Base-by-base conservation (phyloP, 2,113 vertebrate genomes). In the Hiodon alosoides region DNA sequence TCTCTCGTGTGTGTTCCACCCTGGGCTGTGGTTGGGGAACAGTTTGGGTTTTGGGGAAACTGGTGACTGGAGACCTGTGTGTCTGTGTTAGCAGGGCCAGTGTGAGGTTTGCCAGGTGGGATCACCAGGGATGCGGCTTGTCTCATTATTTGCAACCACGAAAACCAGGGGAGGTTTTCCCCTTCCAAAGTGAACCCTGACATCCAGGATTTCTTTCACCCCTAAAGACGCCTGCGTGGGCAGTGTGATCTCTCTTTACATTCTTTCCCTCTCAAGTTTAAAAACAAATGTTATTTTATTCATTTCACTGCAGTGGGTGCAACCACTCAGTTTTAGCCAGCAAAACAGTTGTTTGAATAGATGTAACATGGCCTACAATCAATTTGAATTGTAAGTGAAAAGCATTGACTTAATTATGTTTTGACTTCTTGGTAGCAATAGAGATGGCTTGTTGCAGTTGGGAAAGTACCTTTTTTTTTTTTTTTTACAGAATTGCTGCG, bases 81-180 rank as follows among this genome's bases (percentile, higher is more conserved):
- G 64, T 48, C 64, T 66, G 2, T 11, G 11, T 46, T 47, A 6
- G 46, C 64, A 11, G 64, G 7, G 64, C 46, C 4, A 11, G 46
- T 66, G 64, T 48, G 64, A 69, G 52, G 67, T 53, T 51, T 51
- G 16, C n/a, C 64, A 48, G 54, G 6, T 54, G 51, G 67, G 67
- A 53, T 53, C 52, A 17, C 51, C 14, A 17, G 52, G 14, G 67
- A 68, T 52, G 11, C 67, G 11, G 4, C 11, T n/a, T 50, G 67
- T 68, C 67, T 68, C 48, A 53, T 50, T 50, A 17, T 16, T 69
- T 69, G 16, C 16, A 69, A 5, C 14, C 10, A n/a, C 13, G 14
- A 14, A 16, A 17, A 69, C 50, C 13, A n/a, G 51, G 8, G 50
- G 6, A 5, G 50, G 50, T 47, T 13, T 68, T 69, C 16, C 50